A percentile compares a stretch with the other conserved stretches of the same genome.
Evolutionary conservation across 2,113 vertebrate species (phyloP).

Genomic region (Oreochromis aureus): DNA sequence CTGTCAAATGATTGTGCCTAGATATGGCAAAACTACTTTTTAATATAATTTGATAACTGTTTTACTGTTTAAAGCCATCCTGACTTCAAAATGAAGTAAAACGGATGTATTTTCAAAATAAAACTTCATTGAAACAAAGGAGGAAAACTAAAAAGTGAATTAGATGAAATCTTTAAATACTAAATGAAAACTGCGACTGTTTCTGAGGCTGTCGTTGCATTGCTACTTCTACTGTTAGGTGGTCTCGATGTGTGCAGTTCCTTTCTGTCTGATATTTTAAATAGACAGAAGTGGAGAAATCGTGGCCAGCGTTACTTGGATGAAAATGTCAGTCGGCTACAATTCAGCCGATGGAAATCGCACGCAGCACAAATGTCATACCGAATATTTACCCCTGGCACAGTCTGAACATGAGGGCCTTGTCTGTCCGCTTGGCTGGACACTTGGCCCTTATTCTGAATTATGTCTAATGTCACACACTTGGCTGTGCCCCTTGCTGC

Average conservation of each 20-base stretch:
- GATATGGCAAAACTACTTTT: neutral
- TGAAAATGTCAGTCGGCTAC: constrained; percentile 62
- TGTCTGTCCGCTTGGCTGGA: constrained; percentile 56
- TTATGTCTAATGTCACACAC: constrained; percentile 60
- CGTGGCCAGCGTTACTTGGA: constrained; percentile 25
- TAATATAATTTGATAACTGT: neutral
- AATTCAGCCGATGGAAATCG: constrained; percentile 41
- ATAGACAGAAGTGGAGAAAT: constrained; percentile 35
- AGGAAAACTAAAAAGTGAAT: neutral
- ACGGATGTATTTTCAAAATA: neutral
- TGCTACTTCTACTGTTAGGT: neutral
- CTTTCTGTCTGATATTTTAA: constrained; percentile 41
- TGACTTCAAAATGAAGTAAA: neutral
- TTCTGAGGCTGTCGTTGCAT: neutral
- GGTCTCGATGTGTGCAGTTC: neutral
- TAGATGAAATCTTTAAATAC: neutral
- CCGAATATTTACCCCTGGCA: constrained; percentile 60
- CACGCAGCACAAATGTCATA: constrained; percentile 64
- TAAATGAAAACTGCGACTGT: neutral
- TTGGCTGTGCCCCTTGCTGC: constrained; percentile 30
- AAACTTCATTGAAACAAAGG: neutral
- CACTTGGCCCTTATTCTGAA: constrained; percentile 53
- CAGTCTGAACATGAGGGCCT: constrained; percentile 46
- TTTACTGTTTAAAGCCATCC: neutral
- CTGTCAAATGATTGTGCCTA: neutral